These are phyloP conservation scores for Microtus pennsylvanicus DNA, from an alignment of 2,113 vertebrate genomes.

Conservation along the genomic window DNA sequence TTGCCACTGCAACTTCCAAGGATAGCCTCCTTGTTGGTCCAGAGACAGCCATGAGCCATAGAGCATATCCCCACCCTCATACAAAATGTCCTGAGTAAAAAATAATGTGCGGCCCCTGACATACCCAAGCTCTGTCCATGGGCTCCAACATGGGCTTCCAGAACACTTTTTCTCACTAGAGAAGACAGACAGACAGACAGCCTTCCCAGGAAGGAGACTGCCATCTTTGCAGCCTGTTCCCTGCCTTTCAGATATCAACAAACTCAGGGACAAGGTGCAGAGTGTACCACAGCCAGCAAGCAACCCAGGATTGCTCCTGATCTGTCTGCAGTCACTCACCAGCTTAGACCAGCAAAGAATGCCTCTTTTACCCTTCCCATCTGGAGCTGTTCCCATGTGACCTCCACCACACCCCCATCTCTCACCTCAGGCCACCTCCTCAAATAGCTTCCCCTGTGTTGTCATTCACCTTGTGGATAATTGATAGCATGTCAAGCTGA, in stretches of 20 bases:
- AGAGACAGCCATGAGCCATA: neutral
- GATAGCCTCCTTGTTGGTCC: neutral
- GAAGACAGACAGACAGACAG: neutral
- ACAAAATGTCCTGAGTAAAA: neutral
- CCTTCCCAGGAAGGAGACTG: neutral
- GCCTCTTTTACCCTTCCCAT: neutral
- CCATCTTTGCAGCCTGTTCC: neutral
- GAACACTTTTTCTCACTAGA: neutral
- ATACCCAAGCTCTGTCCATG: too few relatives aligned
- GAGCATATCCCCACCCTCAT: neutral
- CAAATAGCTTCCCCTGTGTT: conserved; percentile 82
- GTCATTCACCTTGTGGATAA: conserved; percentile 88
- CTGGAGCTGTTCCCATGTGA: conserved; percentile 37
- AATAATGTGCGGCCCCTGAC: too few relatives aligned
- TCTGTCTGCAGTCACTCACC: neutral
- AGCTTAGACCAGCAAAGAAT: neutral
- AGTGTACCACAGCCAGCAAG: neutral
- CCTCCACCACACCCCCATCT: conserved; percentile 46
- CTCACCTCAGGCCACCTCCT: conserved; percentile 82
- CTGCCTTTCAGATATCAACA: neutral
- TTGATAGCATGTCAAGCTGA: conserved; percentile 85
- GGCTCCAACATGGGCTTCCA: neutral
- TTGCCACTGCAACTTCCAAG: neutral
- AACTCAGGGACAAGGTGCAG: neutral
- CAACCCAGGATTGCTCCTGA: neutral